phyloP scores from a whole-genome alignment of 1,140 invertebrate genomes.

The Drosophila novamexicana region DNA sequence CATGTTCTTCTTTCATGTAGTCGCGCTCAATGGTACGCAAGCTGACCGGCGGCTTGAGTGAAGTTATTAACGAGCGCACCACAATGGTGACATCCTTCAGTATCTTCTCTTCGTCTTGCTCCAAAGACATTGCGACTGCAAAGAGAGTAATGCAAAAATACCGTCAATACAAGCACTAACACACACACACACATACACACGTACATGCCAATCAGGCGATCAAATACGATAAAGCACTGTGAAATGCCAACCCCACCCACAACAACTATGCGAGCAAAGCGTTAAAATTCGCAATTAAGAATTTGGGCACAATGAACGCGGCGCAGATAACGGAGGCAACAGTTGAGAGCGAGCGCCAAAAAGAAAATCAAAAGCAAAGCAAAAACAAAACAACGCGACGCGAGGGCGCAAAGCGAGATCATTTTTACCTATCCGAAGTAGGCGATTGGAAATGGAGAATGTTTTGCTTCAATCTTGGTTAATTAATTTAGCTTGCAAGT shows the following conservation, averaged over 20 bases:
- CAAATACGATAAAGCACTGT: slow-evolving; percentile 34
- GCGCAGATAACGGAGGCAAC: slow-evolving; percentile 15
- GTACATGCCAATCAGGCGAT: slow-evolving; percentile 29
- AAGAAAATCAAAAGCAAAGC: not conserved
- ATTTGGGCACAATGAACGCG: slow-evolving; percentile 23
- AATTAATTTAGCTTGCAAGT: too few relatives aligned
- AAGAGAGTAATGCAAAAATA: slow-evolving; percentile 12
- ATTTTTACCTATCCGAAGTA: not conserved
- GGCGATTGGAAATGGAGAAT: not conserved
- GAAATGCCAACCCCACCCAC: slow-evolving; percentile 41
- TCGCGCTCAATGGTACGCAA: slow-evolving; percentile 53
- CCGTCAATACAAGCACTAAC: not conserved
- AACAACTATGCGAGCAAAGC: slow-evolving; percentile 34
- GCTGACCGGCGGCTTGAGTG: slow-evolving; percentile 61
- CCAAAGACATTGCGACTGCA: slow-evolving; percentile 27
- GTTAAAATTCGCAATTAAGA: slow-evolving; percentile 36
- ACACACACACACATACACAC: not conserved
- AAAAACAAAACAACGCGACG: not conserved
- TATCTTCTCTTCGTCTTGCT: slow-evolving; percentile 13
- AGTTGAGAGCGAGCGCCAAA: slow-evolving; percentile 2
- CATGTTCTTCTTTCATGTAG: slow-evolving; percentile 55
- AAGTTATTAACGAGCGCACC: slow-evolving; percentile 68
- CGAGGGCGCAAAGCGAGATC: slow-evolving; percentile 25
- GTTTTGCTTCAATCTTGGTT: not conserved
- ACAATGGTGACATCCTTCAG: slow-evolving; percentile 51